phyloP scores from a whole-genome alignment of 2,797 vertebrate species.

The Eutrigla gurnardus region DNA sequence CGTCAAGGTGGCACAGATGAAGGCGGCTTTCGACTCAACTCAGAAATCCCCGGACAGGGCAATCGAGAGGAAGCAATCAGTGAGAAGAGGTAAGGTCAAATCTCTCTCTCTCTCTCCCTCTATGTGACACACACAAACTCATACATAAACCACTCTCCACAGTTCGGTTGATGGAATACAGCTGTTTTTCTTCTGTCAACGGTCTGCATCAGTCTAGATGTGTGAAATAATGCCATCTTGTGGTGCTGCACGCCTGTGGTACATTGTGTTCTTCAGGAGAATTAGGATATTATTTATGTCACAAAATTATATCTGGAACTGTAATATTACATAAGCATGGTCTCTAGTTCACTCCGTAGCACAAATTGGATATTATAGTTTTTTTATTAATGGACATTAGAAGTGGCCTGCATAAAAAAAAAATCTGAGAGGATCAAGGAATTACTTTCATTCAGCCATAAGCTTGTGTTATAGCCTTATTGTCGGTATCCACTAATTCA shows the following conservation, averaged over 20 bases:
- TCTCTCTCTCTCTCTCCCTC: background rate
- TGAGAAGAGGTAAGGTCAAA: conserved; percentile 82
- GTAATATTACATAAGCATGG: background rate
- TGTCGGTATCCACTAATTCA: background rate
- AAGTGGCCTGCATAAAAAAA: background rate
- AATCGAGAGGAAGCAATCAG: conserved; percentile 80
- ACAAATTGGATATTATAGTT: background rate
- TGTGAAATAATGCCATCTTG: conserved; percentile 81
- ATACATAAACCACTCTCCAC: too few relatives aligned
- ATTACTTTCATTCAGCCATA: background rate
- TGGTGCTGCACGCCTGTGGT: conserved; percentile 58
- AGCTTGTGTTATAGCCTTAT: background rate
- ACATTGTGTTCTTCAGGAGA: conserved; percentile 59
- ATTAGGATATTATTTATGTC: conserved; percentile 30
- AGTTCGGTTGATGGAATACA: conserved; percentile 45
- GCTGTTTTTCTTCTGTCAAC: conserved; percentile 43
- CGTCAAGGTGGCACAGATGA: conserved; percentile 86
- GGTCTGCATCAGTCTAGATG: conserved; percentile 22
- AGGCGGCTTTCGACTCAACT: conserved; percentile 83
- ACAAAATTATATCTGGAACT: background rate
- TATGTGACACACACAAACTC: too few relatives aligned
- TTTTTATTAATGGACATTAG: background rate
- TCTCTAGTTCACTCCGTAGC: background rate
- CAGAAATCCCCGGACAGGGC: conserved; percentile 81
- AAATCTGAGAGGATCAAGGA: background rate